Base-by-base conservation (phyloP, 2,888 invertebrate genomes). In the Nemotelus nigrinus region DNA sequence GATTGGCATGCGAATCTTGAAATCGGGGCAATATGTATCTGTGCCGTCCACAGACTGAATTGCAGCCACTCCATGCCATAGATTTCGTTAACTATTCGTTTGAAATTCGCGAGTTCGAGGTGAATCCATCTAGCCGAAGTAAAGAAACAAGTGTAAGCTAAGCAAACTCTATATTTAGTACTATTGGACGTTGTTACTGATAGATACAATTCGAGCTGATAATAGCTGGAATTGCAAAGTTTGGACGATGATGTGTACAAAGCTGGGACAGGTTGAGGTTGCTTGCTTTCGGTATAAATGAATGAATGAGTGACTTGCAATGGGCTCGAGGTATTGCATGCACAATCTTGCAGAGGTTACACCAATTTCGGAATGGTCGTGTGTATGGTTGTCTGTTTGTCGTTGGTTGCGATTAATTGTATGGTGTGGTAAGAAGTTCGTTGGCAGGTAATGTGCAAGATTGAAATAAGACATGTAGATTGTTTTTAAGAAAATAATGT, bases 11-110 rank as follows among this genome's bases (percentile, higher is more conserved):
- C 25, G 6, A 43, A 41, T 63, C 43, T 48, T 50, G 68, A 39
- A 68, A 68, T 50, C 50, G 48, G 53, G 68, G 68, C 68, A 68
- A 68, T 68, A 68, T 6, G 25, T 25, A 25, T 25, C 8, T 4
- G 8, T 25, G 58, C n/a, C 8, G 5, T 58, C 25, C 58, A n/a
- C 47, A 47, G 68, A 68, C 53, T 68, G 8, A 39, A 53, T 10
- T 50, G 48, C 41, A 44, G 45, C 68, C 25, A 25, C 25, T 25
- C 25, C 25, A 25, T 25, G 25, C 25, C 25, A 25, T 25, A 25
- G 25, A 25, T 25, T 25, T 25, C 25, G 25, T 25, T 25, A 25
- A 25, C 25, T 25, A 25, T 25, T 25, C 25, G 25, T 25, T 25
- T 25, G 25, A 25, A 25, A 25, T 25, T 25, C 68, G 48, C 68